Evolutionary conservation across 2,888 invertebrate genomes (phyloP).

Genomic region (Incurvaria masculella): DNA sequence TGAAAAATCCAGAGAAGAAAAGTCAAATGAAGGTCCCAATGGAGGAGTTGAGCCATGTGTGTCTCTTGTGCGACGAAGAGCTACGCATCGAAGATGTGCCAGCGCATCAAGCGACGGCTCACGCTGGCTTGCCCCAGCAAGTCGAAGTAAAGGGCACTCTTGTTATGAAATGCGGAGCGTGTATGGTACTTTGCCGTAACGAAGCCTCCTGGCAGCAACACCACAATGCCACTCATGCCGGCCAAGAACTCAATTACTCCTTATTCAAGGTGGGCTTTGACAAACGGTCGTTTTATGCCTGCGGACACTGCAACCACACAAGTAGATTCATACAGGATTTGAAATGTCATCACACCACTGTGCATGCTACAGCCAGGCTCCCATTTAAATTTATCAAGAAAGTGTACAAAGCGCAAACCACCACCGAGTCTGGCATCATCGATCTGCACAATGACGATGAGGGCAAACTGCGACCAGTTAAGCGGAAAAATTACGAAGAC

Average conservation of each 20-base stretch:
- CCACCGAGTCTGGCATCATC: background rate
- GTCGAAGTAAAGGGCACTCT: constrained; percentile 32
- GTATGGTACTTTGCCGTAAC: constrained; percentile 29
- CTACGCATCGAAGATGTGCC: constrained; percentile 20
- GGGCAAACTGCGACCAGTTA: no score
- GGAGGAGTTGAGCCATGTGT: constrained; percentile 18
- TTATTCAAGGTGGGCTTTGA: constrained; percentile 24
- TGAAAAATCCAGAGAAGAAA: no score
- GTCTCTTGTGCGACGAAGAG: constrained; percentile 31
- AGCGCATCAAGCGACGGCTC: constrained; percentile 20
- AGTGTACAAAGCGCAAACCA: background rate
- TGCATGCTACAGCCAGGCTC: constrained; percentile 21
- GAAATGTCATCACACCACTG: constrained; percentile 24
- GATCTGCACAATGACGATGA: no score
- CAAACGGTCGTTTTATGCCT: constrained; percentile 19
- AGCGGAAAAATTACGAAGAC: background rate
- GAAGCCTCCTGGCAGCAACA: constrained; percentile 32
- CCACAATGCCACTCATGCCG: constrained; percentile 26
- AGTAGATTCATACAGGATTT: constrained; percentile 26
- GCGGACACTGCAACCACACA: constrained; percentile 23
- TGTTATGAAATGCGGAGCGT: constrained; percentile 44
- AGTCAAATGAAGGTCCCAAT: no score
- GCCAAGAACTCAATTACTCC: constrained; percentile 25
- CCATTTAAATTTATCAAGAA: constrained; percentile 20
- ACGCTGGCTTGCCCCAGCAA: constrained; percentile 22